phyloP scores from a whole-genome alignment of 2,888 invertebrate species.

The Eulithis prunata region DNA sequence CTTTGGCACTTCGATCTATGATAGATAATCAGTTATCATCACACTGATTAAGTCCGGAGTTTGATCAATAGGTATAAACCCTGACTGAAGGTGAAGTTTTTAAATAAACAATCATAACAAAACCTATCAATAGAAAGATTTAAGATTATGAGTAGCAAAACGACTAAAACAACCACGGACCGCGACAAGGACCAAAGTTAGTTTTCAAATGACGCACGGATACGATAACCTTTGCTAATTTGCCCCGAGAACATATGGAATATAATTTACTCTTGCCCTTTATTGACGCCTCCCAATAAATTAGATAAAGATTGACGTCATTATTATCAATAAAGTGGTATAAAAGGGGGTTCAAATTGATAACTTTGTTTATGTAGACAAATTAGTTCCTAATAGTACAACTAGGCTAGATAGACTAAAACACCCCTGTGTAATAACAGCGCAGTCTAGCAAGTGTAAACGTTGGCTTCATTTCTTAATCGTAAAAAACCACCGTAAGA shows the following conservation, averaged over 20 bases:
- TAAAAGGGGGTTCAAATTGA: conserved; percentile 12
- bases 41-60: neutral
- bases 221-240: conserved; percentile 50
- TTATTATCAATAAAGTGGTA: conserved; percentile 44
- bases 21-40: neutral
- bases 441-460: too few species aligned
- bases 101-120: too few species aligned
- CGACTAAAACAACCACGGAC: conserved; percentile 19
- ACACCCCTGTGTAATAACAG: too few species aligned
- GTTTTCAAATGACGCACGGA: conserved; percentile 38
- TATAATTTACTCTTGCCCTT: conserved; percentile 47
- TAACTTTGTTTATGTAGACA: neutral
- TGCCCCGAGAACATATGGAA: conserved; percentile 39
- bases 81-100: too few species aligned
- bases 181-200: conserved; percentile 25
- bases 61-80: neutral
- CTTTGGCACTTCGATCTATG: neutral
- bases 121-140: too few species aligned
- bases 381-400: neutral
- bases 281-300: conserved; percentile 45
- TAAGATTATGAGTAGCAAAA: conserved; percentile 5
- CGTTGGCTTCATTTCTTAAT: too few species aligned
- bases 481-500: neutral
- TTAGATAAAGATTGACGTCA: conserved; percentile 60
- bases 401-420: neutral